These are phyloP conservation scores for Hetaerina americana DNA, from an alignment of 1,140 invertebrate genomes.

Conservation along the genomic window DNA sequence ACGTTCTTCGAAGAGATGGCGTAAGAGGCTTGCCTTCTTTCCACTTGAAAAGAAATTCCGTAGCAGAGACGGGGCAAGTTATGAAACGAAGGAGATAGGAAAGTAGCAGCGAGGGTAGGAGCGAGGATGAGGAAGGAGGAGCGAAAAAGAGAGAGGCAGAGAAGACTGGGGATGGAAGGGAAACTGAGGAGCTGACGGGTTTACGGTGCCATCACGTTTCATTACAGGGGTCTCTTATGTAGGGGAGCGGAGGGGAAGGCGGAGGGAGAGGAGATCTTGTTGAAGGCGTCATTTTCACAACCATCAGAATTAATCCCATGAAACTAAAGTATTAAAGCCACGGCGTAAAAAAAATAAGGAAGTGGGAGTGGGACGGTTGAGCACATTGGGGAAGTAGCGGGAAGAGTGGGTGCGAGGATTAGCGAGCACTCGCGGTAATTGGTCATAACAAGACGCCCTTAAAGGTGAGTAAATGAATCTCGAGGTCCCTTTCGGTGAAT, in stretches of 20 bases:
- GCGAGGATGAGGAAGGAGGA: background rate
- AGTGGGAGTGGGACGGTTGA: too few relatives aligned
- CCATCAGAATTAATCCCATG: background rate
- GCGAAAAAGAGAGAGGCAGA: too few relatives aligned
- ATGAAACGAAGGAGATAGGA: too few relatives aligned
- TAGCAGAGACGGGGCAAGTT: too few relatives aligned
- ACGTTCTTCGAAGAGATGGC: too few relatives aligned
- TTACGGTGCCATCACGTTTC: background rate
- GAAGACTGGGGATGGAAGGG: too few relatives aligned
- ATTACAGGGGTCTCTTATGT: background rate
- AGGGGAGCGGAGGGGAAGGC: background rate
- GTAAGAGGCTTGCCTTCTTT: background rate
- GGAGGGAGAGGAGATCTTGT: background rate
- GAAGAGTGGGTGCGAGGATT: background rate
- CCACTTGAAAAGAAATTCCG: too few relatives aligned
- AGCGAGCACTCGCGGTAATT: background rate
- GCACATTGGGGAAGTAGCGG: background rate
- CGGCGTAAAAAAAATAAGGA: too few relatives aligned
- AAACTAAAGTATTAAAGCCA: background rate
- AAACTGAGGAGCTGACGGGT: background rate
- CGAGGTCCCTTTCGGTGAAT: too few relatives aligned
- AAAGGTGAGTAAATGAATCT: background rate
- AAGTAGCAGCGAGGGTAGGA: background rate
- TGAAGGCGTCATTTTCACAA: background rate
- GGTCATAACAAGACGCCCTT: background rate